These are phyloP conservation scores for Caenorhabditis wallacei DNA, from an alignment of 2,888 invertebrate genomes.

Conservation along the genomic window DNA sequence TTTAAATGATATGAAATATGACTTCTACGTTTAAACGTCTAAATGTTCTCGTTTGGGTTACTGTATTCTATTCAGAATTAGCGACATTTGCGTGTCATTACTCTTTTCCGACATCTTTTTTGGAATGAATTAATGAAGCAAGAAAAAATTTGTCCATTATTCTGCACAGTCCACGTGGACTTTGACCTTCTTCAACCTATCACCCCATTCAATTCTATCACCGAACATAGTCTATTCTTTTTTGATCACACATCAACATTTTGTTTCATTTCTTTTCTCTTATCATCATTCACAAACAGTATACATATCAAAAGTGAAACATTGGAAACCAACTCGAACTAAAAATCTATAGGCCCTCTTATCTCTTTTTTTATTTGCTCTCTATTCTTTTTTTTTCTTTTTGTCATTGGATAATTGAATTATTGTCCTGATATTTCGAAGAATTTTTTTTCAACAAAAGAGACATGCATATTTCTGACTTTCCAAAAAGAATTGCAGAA, in stretches of 20 bases:
- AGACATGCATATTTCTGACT: too few species aligned
- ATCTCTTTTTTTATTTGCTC: slow-evolving; percentile 5
- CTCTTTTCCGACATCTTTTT: too few species aligned
- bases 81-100: too few species aligned
- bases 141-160: not conserved
- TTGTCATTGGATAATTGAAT: too few species aligned
- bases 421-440: too few species aligned
- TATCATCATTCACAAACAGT: slow-evolving; percentile 25
- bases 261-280: slow-evolving; percentile 13
- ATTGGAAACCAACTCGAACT: slow-evolving; percentile 15
- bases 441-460: too few species aligned
- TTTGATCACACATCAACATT: slow-evolving; percentile 49
- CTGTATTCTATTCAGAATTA: too few species aligned
- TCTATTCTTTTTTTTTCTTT: slow-evolving; percentile 3
- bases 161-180: slow-evolving; percentile 4
- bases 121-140: too few species aligned
- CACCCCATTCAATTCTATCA: slow-evolving; percentile 28
- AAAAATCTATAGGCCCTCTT: not conserved
- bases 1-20: not conserved
- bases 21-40: too few species aligned
- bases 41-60: too few species aligned
- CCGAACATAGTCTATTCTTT: slow-evolving; percentile 47
- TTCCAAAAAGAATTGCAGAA: too few species aligned
- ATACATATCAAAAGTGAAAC: slow-evolving; percentile 34
- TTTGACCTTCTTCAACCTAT: slow-evolving; percentile 29